Percentiles rank a stretch among this genome's conserved stretches.
phyloP scores from a whole-genome alignment of 2,797 vertebrate species.

The Sparidentex hasta region DNA sequence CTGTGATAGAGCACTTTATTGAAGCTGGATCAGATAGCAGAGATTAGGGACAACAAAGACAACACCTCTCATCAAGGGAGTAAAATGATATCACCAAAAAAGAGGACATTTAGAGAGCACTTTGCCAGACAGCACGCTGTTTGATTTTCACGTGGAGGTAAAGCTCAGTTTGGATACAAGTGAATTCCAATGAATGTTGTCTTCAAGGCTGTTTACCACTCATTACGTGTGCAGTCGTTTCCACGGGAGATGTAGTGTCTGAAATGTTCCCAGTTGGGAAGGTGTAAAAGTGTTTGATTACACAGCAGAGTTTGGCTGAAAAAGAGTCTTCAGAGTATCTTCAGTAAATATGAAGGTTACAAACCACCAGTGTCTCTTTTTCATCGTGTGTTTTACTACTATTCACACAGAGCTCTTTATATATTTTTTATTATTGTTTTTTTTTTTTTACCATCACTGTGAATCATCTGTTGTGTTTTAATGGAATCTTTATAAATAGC shows the following conservation, averaged over 20 bases:
- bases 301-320: constrained; percentile 28
- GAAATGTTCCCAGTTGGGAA: constrained; percentile 37
- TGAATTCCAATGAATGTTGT: constrained; percentile 26
- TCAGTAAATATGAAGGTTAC: constrained; percentile 4
- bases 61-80: neutral
- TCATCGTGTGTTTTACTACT: neutral
- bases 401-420: constrained; percentile 1
- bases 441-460: neutral
- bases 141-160: constrained; percentile 25
- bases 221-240: constrained; percentile 24
- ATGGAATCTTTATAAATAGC: neutral
- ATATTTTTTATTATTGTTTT: no score
- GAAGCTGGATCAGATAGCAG: no score
- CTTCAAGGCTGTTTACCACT: constrained; percentile 26
- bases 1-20: no score
- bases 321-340: constrained; percentile 22
- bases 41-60: neutral
- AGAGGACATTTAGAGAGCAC: neutral
- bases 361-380: constrained; percentile 16
- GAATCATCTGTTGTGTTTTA: constrained; percentile 10
- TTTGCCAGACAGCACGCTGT: neutral
- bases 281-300: constrained; percentile 45
- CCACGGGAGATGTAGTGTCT: constrained; percentile 33
- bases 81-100: neutral
- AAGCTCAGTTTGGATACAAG: constrained; percentile 12